Evolutionary conservation across 1,140 invertebrate species (phyloP), one percentile per base, ranked within the genome.

Genomic region (Apis dorsata): DNA sequence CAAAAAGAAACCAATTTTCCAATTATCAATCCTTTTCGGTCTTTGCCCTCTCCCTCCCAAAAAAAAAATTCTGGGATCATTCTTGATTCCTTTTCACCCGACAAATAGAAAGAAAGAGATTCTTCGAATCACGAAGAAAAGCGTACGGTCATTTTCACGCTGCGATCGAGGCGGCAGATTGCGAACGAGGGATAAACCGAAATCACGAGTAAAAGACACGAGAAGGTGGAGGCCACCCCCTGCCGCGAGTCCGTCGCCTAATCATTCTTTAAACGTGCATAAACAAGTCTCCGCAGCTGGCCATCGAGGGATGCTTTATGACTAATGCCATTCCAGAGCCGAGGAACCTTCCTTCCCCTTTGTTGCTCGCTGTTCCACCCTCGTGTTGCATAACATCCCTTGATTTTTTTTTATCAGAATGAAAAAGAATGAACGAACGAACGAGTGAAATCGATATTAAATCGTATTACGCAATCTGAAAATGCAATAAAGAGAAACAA

Each of bases 221-320:
- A 24, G 15, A 8, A 44, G 53, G 71, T 12, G 9, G 34, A 28
- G 87, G 89, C 85, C 85, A 87, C 91, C 92, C 91, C 90, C 93
- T 91, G 55, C 11, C 90, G 93, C 80, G 92, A 91, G 84, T 86
- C 91, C 86, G 89, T 92, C 90, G 93, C 92, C 93, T 94, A 93
- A 94, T 94, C 93, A 94, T 94, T 94, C 93, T 94, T 93, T 94
- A 94, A 94, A 94, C 92, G 92, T 90, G 92, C 92, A 93, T 94
- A 93, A 94, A 94, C 93, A 93, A 93, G 92, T 93, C 91, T 79
- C 89, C 86, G 83, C 86, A 86, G 86, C 66, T 21, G 68, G 83
- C 85, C 85, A 81, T 84, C 87, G 74, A 79, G 79, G 86, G 83
- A 90, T 90, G 88, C 75, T 91, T 87, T 90, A 93, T 93, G 92